Base-by-base conservation (phyloP, 2,888 invertebrate species). In the Phragmatobia fuliginosa region DNA sequence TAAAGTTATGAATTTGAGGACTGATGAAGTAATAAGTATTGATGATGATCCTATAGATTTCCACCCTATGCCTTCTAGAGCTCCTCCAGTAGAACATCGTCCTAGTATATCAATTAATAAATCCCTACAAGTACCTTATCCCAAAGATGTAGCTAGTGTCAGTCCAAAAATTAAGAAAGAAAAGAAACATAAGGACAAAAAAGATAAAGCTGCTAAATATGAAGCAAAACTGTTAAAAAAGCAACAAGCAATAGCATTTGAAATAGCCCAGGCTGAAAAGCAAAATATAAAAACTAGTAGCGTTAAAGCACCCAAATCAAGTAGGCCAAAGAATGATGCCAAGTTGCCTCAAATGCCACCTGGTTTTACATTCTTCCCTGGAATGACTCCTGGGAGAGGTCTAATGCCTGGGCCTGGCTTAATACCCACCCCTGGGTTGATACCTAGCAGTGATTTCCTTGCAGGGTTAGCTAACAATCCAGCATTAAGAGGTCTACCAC, bases 81-180 rank as follows among this genome's bases (percentile, higher is more conserved):
- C 80, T 66, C 75, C 82, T 52, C 82, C 77, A 52, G 71, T 85
- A 36, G 90, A 92, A 77, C 85, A 88, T 76, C 88, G 84, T 77
- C 91, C 91, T 66, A 91, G 87, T 88, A 83, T 94, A 85, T 92
- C 95, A 68, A 93, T 94, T 76, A 93, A 91, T 77, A 94, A 94
- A 87, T 91, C 94, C 72, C 84, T 94, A 80, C 94, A 94, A 90
- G 82, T 89, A 85, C 91, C 93, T 78, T 96, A 87, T 88, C 87
- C 94, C 92, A 94, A 94, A 94, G 93, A 93, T 88, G 83, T 87
- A 96, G 83, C 96, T 96, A 85, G 95, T 95, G 83, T 95, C 93
- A 82, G 95, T 96, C 85, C 93, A 90, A 96, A 96, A 89, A 92
- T 93, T 81, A 96, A 96, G 82, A 96, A 96, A 81, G 96, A 96